Evolutionary conservation across 2,797 vertebrate genomes (phyloP), one percentile per base, ranked within the genome.

Genomic region (Chanos chanos): DNA sequence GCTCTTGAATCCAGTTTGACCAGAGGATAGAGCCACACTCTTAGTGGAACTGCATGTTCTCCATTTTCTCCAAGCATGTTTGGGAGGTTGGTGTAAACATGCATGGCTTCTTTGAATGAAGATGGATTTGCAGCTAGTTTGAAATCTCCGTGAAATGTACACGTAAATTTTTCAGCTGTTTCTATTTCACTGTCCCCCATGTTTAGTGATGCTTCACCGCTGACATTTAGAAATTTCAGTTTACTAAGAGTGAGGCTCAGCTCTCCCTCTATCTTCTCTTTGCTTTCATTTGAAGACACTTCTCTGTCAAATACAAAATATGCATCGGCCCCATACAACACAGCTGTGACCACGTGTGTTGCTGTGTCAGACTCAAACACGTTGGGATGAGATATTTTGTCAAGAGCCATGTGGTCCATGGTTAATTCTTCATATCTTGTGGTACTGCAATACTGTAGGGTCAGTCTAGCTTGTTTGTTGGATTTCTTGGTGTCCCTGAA

Each of bases 1-100:
- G 1, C 18, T 13, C 3, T 48, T 48, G 60, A 69, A 50, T 53
- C 13, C 8, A 75, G 24, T 27, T 62, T 59, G 3, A 25, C 25
- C 1, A 71, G 53, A 3, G 72, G 72, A 4, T 70, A 70, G 19
- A 75, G 37, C 66, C 70, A 72, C 16, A 72, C 64, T 36, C 1
- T 45, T 2, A 74, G 1, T 4, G 69, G 61, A 13, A 72, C 65
- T 7, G n/a, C 61, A 1, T 37, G 18, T 6, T 66, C 61, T 24
- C 41, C 66, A 22, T 68, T n/a, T 1, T 54, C 12, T 34, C 69
- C 69, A 16, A 74, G 30, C 5, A 66, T 27, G 5, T 30, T 56
- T 5, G 65, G 66, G 1, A 75, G 56, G 25, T 37, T 19, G n/a
- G 24, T 12, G 7, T 43, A 55, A 18, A 72, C 68, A 19, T 21